Conservation (phyloP, 1,140 invertebrate species). For the Hylaeus volcanicus region DNA sequence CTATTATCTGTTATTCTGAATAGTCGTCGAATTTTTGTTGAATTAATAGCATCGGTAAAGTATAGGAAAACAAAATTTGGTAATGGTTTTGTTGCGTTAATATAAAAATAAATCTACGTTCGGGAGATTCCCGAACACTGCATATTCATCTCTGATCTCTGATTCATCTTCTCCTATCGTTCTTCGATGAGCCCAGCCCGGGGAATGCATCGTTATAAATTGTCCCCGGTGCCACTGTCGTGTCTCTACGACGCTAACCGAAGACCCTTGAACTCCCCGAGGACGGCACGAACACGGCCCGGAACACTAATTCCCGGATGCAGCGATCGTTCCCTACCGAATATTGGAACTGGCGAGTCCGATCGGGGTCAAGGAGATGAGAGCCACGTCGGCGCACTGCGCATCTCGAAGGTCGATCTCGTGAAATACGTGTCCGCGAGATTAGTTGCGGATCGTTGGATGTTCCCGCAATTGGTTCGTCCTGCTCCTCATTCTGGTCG, state of each 20-base stretch:
- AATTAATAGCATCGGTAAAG: too few relatives aligned
- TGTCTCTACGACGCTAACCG: slow-evolving; percentile 49
- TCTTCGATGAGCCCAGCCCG: too few relatives aligned
- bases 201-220: slow-evolving; percentile 61
- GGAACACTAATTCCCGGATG: slow-evolving; percentile 16
- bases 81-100: too few relatives aligned
- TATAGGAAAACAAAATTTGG: too few relatives aligned
- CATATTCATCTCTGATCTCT: too few relatives aligned
- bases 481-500: not conserved
- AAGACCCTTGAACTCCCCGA: slow-evolving; percentile 45
- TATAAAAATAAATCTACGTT: too few relatives aligned
- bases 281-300: not conserved
- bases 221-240: slow-evolving; percentile 60
- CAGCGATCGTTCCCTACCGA: slow-evolving; percentile 10
- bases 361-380: slow-evolving; percentile 46
- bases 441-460: not conserved
- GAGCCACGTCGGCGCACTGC: not conserved
- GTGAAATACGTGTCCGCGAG: not conserved
- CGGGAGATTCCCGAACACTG: too few relatives aligned
- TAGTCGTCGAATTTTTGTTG: too few relatives aligned
- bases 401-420: slow-evolving; percentile 24
- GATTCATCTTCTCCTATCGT: too few relatives aligned
- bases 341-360: not conserved
- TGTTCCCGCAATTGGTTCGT: not conserved
- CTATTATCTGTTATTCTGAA: too few relatives aligned